Evolutionary conservation across 2,797 vertebrate species (phyloP).

Genomic region (Notolepis coatsorum): DNA sequence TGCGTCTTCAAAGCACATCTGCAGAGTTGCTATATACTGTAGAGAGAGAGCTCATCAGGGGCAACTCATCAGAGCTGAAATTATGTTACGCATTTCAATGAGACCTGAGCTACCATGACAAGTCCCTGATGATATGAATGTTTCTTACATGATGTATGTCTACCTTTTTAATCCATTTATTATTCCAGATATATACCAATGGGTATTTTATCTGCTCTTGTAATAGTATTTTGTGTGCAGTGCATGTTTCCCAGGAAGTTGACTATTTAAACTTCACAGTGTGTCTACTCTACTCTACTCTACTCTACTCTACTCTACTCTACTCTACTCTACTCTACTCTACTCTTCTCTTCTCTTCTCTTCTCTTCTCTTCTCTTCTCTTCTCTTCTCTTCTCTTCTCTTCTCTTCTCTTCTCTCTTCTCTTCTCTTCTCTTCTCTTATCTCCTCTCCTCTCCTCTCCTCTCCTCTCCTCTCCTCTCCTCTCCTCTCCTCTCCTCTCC

Average conservation of each 20-base stretch:
- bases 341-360: slow-evolving; percentile 21
- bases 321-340: neutral
- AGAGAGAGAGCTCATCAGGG: slow-evolving; percentile 45
- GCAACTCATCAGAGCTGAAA: slow-evolving; percentile 71
- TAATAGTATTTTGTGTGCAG: neutral
- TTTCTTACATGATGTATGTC: slow-evolving; percentile 39
- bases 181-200: slow-evolving; percentile 2
- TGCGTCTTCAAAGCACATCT: no score
- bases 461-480: slow-evolving; percentile 7
- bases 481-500: neutral
- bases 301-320: neutral
- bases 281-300: slow-evolving; percentile 1
- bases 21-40: no score
- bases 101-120: slow-evolving; percentile 68
- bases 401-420: neutral
- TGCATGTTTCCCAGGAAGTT: slow-evolving; percentile 38
- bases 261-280: slow-evolving; percentile 57
- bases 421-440: slow-evolving; percentile 9
- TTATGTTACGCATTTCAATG: slow-evolving; percentile 69
- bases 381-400: neutral
- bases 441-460: slow-evolving; percentile 19
- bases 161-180: slow-evolving; percentile 31
- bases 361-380: neutral
- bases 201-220: slow-evolving; percentile 15
- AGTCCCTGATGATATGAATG: slow-evolving; percentile 49